These are phyloP conservation scores for Microcebus murinus DNA, from an alignment of 2,113 vertebrate species.

Conservation along the genomic window DNA sequence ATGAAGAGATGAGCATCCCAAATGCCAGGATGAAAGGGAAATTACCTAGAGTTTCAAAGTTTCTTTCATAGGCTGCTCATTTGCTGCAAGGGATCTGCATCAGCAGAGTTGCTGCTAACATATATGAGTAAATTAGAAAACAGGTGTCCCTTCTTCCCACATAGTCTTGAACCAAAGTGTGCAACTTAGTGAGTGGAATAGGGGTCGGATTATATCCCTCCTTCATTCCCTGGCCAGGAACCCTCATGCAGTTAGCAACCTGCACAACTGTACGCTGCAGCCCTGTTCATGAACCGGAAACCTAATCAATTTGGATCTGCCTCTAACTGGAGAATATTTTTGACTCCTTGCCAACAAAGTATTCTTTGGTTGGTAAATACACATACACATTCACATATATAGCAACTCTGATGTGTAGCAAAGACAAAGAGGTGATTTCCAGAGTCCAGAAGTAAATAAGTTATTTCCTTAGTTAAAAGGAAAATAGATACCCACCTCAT, in stretches of 20 bases:
- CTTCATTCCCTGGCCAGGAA: background rate
- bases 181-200: too few relatives aligned
- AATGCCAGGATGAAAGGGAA: background rate
- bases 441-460: background rate
- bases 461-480: background rate
- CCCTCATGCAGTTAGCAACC: background rate
- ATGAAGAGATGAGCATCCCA: background rate
- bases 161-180: background rate
- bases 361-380: background rate
- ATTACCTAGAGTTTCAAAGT: background rate
- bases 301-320: background rate
- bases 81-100: background rate
- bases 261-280: accelerated
- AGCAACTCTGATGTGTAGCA: background rate
- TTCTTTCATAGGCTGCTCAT: background rate
- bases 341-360: background rate
- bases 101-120: background rate
- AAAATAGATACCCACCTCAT: background rate
- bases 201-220: background rate
- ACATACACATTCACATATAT: background rate
- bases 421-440: background rate
- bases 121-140: background rate
- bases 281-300: background rate
- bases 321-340: background rate
- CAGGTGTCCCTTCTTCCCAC: background rate